A percentile compares a stretch with the other conserved stretches of the same genome.
Evolutionary conservation across 2,888 invertebrate species (phyloP).

Genomic region (Stenotaenia linearis): DNA sequence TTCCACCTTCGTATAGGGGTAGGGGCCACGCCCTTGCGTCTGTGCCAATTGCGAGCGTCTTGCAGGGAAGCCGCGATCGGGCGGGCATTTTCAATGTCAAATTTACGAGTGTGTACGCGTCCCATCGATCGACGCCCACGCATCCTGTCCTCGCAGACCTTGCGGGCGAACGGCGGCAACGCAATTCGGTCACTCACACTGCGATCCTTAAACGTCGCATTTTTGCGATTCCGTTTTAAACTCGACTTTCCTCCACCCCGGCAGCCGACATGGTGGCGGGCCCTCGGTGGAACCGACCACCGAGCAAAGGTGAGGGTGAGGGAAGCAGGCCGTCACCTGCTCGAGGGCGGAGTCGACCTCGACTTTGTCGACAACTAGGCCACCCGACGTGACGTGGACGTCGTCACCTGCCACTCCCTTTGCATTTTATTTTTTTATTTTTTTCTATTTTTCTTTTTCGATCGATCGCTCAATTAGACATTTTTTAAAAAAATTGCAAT

Average conservation of each 20-base stretch:
- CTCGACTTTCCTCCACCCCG: background rate
- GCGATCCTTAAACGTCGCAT: too few species aligned
- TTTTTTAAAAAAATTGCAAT: too few species aligned
- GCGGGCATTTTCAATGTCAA: conserved; percentile 30
- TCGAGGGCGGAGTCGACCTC: conserved; percentile 17
- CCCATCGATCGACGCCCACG: conserved; percentile 29
- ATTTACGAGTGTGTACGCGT: conserved; percentile 31
- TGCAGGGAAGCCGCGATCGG: background rate
- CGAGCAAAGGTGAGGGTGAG: conserved; percentile 10
- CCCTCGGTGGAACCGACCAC: background rate
- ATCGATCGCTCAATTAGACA: background rate
- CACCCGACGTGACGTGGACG: background rate
- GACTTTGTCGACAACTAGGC: background rate
- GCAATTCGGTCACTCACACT: background rate
- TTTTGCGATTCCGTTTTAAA: background rate
- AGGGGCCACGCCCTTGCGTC: background rate
- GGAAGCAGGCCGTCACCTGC: background rate
- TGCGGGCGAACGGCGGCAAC: conserved; percentile 5
- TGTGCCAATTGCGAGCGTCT: background rate
- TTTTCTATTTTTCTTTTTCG: background rate
- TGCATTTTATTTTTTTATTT: background rate
- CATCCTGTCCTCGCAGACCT: conserved; percentile 28
- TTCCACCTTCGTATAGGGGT: background rate
- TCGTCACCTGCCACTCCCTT: background rate
- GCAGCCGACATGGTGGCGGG: background rate